Base-by-base conservation (phyloP, 2,888 invertebrate genomes). In the Stenchaetothrips biformis region DNA sequence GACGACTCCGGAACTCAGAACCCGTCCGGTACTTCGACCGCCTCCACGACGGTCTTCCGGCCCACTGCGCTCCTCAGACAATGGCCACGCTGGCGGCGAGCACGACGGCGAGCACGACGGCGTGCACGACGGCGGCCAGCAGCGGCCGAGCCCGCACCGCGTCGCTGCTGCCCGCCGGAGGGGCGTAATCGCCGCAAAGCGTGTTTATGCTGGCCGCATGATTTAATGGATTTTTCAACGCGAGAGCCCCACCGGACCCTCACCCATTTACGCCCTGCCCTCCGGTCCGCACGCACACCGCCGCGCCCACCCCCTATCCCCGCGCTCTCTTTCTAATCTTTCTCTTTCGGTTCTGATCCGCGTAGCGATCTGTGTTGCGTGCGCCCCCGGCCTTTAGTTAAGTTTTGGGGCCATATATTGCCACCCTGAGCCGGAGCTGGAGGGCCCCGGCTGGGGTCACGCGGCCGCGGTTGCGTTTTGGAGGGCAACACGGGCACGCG, bases 211-310 rank as follows among this genome's bases (percentile, higher is more conserved):
- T 74, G 67, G 67, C 25, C 25, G 67, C 67, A 74, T 74, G 67
- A 74, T 74, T 74, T 74, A 74, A 74, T 74, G 67, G 67, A 74
- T 74, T 74, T 74, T 74, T 74, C 67, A 74, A 74, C 67, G 67
- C 67, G 25, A 74, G 25, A 74, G 67, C 67, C 67, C 21, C 21
- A 37, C 37, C 37, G 37, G 37, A 37, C 37, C 67, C 25, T 25
- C 67, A 7, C 67, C 21, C 67, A 8, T 18, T n/a, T n/a, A 62
- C 62, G n/a, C 62, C 18, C 53, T 16, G 53, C 53, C 59, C 67
- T 9, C 67, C 67, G 6, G 21, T 25, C 7, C 67, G 67, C 67
- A 74, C 67, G 67, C 67, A 74, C 67, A 74, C 11, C 11, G 25
- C 67, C 13, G 18, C 37, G 37, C 37, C 37, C 2, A n/a, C n/a